These are phyloP conservation scores for Blera fallax DNA, from an alignment of 2,888 invertebrate species.

Conservation along the genomic window DNA sequence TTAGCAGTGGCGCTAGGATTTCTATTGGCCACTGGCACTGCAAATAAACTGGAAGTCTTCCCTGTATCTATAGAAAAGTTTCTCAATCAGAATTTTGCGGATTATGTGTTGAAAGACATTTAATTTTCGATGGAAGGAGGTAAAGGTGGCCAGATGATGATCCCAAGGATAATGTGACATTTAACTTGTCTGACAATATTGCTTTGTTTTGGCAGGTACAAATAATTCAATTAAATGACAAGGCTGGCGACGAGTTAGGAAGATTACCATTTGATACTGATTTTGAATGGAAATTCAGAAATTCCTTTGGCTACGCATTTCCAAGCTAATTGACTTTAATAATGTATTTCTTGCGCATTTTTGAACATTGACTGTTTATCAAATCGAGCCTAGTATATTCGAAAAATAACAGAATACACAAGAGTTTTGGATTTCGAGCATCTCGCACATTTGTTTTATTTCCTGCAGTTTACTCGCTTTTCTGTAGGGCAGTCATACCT, in stretches of 20 bases:
- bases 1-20: conserved; percentile 3
- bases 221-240: conserved; percentile 20
- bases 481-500: too few relatives aligned
- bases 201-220: conserved; percentile 22
- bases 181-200: conserved; percentile 29
- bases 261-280: background rate
- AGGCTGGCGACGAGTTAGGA: background rate
- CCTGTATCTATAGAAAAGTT: conserved; percentile 31
- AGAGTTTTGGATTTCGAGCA: too few relatives aligned
- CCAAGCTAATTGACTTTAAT: too few relatives aligned
- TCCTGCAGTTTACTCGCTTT: too few relatives aligned
- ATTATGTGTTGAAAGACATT: conserved; percentile 44
- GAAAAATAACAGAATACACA: too few relatives aligned
- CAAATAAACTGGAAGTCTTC: background rate
- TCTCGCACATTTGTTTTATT: too few relatives aligned
- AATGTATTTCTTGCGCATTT: too few relatives aligned
- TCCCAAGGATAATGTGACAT: conserved; percentile 29
- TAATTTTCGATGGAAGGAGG: conserved; percentile 18
- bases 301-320: too few relatives aligned
- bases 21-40: background rate
- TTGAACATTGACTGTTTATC: too few relatives aligned
- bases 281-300: background rate
- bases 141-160: background rate
- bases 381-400: too few relatives aligned
- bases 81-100: conserved; percentile 33